Conservation (phyloP, 1,140 invertebrate species). For the Harpegnathos saltator region DNA sequence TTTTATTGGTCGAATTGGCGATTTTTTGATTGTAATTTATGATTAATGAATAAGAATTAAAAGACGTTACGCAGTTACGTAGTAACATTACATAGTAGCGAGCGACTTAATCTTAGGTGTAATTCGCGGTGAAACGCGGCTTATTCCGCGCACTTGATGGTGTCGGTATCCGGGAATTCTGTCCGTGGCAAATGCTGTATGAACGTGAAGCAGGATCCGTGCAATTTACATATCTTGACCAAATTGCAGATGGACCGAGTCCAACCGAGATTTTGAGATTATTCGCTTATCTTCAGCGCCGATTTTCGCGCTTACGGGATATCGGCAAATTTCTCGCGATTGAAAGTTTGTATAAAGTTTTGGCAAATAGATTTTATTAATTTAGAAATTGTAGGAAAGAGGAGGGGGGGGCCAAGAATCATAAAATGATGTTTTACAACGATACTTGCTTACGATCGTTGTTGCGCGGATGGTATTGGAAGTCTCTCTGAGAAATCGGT, state of each 20-base stretch:
- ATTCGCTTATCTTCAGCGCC: not conserved
- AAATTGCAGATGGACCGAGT: conserved; percentile 39
- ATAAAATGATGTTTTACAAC: no score
- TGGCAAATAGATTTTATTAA: no score
- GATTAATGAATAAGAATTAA: not conserved
- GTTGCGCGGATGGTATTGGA: not conserved
- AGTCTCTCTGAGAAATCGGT: not conserved
- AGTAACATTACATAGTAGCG: not conserved
- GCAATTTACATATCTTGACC: conserved; percentile 55
- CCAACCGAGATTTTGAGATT: conserved; percentile 43
- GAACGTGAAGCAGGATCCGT: conserved; percentile 1
- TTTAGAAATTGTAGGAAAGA: no score
- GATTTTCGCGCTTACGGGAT: not conserved
- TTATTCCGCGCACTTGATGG: conserved; percentile 41
- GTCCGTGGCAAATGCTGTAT: conserved; percentile 45
- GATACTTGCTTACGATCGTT: no score
- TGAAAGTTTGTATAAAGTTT: not conserved
- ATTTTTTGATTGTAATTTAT: no score
- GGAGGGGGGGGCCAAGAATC: no score
- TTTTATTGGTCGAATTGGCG: no score
- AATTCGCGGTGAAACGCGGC: conserved; percentile 54
- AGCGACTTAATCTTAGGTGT: conserved; percentile 37
- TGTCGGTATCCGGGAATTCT: conserved; percentile 48
- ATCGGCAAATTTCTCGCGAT: not conserved
- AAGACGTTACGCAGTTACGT: not conserved